A percentile compares a stretch with the other conserved stretches of the same genome.
phyloP scores from a whole-genome alignment of 2,113 vertebrate species.

The Apteryx owenii region DNA sequence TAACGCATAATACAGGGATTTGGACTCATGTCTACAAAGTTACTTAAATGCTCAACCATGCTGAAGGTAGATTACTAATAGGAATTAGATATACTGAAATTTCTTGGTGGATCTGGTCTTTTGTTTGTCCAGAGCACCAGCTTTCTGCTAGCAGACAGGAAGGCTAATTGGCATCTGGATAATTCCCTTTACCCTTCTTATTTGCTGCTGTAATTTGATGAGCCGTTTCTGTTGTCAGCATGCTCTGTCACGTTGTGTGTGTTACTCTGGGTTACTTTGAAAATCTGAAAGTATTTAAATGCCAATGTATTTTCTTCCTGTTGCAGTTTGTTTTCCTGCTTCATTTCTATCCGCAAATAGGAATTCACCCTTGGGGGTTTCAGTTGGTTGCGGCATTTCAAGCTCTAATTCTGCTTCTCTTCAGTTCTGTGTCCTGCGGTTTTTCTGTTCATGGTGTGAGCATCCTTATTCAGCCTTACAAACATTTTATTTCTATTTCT shows the following conservation, averaged over 20 bases:
- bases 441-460: not conserved
- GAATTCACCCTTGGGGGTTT: not conserved
- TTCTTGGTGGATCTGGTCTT: not conserved
- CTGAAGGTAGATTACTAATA: not conserved
- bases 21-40: not conserved
- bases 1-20: rapidly evolving
- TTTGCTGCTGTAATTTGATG: not conserved
- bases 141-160: not conserved
- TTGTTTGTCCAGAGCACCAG: not conserved
- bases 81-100: not conserved
- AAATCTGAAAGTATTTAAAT: not conserved
- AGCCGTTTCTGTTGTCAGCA: not conserved
- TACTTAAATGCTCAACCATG: not conserved
- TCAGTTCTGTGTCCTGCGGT: not conserved
- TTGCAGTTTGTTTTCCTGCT: not conserved
- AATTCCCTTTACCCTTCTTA: not conserved
- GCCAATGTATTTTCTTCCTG: not conserved
- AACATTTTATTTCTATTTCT: not conserved
- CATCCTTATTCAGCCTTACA: not conserved
- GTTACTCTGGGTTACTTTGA: not conserved
- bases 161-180: not conserved
- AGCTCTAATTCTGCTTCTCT: not conserved
- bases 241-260: not conserved
- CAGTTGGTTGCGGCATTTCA: not conserved
- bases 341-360: not conserved